A percentile compares a stretch with the other conserved stretches of the same genome.
Conservation (phyloP, 2,888 invertebrate genomes). For the Cloeon dipterum region DNA sequence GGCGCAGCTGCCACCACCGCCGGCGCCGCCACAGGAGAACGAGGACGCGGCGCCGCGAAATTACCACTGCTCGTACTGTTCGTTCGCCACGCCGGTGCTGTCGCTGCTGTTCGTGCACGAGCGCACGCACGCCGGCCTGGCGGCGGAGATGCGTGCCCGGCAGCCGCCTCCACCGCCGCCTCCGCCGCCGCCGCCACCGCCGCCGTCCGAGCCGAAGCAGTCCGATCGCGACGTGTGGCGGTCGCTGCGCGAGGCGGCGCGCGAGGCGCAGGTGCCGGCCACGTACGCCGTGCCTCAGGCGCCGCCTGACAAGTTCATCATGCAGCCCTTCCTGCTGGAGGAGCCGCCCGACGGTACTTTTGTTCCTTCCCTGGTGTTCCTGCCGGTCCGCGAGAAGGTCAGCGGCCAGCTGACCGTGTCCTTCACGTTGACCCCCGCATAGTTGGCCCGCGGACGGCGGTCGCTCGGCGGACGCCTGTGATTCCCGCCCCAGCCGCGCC, state of each 20-base stretch:
- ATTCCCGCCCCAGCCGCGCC: slow-evolving; percentile 15
- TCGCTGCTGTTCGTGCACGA: slow-evolving; percentile 85
- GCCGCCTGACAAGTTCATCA: slow-evolving; percentile 34
- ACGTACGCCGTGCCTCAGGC: slow-evolving; percentile 38
- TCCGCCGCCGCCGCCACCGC: slow-evolving; percentile 8
- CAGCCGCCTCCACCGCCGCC: slow-evolving; percentile 15
- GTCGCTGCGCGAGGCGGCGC: slow-evolving; percentile 26
- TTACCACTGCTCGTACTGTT: slow-evolving; percentile 76
- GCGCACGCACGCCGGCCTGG: slow-evolving; percentile 39
- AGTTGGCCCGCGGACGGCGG: slow-evolving; percentile 15
- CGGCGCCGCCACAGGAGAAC: background rate
- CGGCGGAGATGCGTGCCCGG: slow-evolving; percentile 9
- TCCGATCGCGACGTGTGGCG: slow-evolving; percentile 22
- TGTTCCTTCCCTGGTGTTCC: slow-evolving; percentile 78
- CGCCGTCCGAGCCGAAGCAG: slow-evolving; percentile 19
- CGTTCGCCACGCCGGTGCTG: slow-evolving; percentile 69
- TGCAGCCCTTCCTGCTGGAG: slow-evolving; percentile 81
- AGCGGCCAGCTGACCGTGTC: slow-evolving; percentile 71
- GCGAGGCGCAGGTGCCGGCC: slow-evolving; percentile 30
- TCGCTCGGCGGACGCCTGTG: slow-evolving; percentile 18
- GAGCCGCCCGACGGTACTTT: slow-evolving; percentile 36
- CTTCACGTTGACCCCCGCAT: slow-evolving; percentile 84
- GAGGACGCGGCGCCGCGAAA: slow-evolving; percentile 28
- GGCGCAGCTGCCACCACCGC: slow-evolving; percentile 9
- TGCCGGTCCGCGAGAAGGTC: slow-evolving; percentile 76